Evolutionary conservation across 1,140 invertebrate genomes (phyloP).

Genomic region (Dendrolimus punctatus): DNA sequence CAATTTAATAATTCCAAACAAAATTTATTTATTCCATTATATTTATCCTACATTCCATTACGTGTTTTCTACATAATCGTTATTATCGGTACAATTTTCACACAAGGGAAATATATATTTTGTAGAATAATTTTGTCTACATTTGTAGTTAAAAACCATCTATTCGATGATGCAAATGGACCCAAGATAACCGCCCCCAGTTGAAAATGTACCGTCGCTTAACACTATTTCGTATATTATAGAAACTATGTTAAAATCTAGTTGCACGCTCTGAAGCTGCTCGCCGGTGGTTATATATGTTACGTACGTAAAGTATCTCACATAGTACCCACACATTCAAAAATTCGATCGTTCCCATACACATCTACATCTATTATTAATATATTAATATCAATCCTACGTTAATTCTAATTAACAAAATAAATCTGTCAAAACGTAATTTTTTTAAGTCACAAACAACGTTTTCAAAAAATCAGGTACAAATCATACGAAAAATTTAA

Average conservation of each 20-base stretch:
- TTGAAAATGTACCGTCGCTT: constrained; percentile 14
- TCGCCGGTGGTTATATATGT: constrained; percentile 50
- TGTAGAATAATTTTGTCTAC: constrained; percentile 5
- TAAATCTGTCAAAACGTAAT: constrained; percentile 58
- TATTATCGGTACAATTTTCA: constrained; percentile 16
- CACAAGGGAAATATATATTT: constrained; percentile 11
- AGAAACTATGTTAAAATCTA: constrained; percentile 49
- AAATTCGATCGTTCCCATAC: constrained; percentile 54
- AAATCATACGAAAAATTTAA: constrained; percentile 61
- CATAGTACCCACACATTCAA: constrained; percentile 39
- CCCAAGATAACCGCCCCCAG: constrained; percentile 9
- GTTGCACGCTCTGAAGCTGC: constrained; percentile 57
- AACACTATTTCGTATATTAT: constrained; percentile 38
- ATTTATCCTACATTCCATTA: constrained; percentile 51
- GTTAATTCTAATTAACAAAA: constrained; percentile 46
- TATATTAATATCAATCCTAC: constrained; percentile 2
- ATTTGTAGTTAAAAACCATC: constrained; percentile 15
- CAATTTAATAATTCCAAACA: constrained; percentile 33
- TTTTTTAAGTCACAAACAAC: constrained; percentile 62
- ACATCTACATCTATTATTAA: constrained; percentile 22
- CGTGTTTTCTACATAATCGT: constrained; percentile 47
- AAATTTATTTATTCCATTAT: constrained; percentile 18
- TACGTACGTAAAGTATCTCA: constrained; percentile 26
- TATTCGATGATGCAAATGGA: constrained; percentile 10
- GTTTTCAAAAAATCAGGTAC: constrained; percentile 65